Evolutionary conservation across 2,797 vertebrate species (phyloP), one percentile per base, ranked within the genome.

Genomic region (Periophthalmus magnuspinnatus): DNA sequence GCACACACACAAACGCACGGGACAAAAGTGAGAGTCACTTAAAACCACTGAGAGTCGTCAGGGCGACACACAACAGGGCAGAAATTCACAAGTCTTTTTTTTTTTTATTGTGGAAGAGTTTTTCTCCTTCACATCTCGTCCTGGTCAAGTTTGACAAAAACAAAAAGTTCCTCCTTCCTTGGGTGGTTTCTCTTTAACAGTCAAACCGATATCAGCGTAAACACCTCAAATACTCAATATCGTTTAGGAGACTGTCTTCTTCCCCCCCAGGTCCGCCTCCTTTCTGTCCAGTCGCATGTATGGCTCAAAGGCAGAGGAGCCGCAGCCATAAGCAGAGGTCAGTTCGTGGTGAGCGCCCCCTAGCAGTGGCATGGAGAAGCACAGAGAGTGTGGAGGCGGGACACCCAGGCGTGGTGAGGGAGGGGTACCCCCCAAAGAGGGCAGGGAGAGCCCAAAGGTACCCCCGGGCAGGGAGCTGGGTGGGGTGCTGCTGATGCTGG

Each of bases 221-320:
- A 14, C 22, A 56, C 21, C 19, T n/a, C 50, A 52, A 21, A 52
- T 52, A 55, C 3, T 41, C 38, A 41, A 41, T 41, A 41, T 38
- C 41, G 21, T 81, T 92, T 95, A 98, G 67, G 95, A 94, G 79
- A 93, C 91, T 0, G 94, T 93, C 86, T 95, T 95, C 90, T 94
- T 95, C 78, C 90, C 92, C 1, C 90, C 81, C 63, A 92, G 76
- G 71, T 93, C 90, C 19, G 45, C 79, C 68, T 92, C 95, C 78
- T 95, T 95, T 89, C 91, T 91, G 70, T 95, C 95, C 86, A 95
- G 93, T 71, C 94, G 90, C 67, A 91, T 92, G 91, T 97, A 98
- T 66, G 97, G 97, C 91, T 96, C 96, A 2, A 99, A 99, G 0
- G 97, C 97, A 0, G 96, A 99, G 0, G 92, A 91, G 2, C 95